phyloP scores from a whole-genome alignment of 1,140 invertebrate genomes.

The Scaptodrosophila lebanonensis region DNA sequence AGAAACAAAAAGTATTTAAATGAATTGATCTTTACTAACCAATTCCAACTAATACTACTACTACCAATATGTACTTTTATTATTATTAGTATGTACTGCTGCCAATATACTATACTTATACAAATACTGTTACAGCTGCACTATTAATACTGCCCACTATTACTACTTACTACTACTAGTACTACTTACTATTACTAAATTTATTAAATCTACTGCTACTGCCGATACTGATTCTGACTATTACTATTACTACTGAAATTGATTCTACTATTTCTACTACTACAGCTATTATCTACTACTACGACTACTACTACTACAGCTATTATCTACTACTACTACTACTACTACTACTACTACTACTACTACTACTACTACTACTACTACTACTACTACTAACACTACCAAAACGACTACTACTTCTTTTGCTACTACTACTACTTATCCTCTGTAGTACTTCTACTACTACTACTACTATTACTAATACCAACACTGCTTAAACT shows the following conservation, averaged over 20 bases:
- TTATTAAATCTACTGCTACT: not conserved
- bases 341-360: not conserved
- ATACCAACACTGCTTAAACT: not conserved
- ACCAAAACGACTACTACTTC: not conserved
- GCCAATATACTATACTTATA: constrained; percentile 5
- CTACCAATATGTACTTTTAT: constrained; percentile 30
- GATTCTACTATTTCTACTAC: not conserved
- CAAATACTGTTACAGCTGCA: not conserved
- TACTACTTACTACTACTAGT: constrained; percentile 20
- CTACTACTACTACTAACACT: not conserved
- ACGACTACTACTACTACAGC: not conserved
- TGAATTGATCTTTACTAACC: constrained; percentile 22
- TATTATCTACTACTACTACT: not conserved
- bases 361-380: not conserved
- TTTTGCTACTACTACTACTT: not conserved
- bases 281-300: not conserved
- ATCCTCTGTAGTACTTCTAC: not conserved
- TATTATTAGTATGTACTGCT: constrained; percentile 36
- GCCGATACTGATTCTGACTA: not conserved
- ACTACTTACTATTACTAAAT: constrained; percentile 10
- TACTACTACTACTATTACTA: constrained; percentile 4
- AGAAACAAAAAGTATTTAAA: constrained; percentile 26
- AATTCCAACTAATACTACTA: constrained; percentile 26
- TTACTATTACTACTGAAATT: not conserved
- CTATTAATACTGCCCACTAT: constrained; percentile 14